Percentiles rank a stretch among this genome's conserved stretches.
Conservation (phyloP, 2,797 vertebrate genomes). For the Chrysolophus pictus region DNA sequence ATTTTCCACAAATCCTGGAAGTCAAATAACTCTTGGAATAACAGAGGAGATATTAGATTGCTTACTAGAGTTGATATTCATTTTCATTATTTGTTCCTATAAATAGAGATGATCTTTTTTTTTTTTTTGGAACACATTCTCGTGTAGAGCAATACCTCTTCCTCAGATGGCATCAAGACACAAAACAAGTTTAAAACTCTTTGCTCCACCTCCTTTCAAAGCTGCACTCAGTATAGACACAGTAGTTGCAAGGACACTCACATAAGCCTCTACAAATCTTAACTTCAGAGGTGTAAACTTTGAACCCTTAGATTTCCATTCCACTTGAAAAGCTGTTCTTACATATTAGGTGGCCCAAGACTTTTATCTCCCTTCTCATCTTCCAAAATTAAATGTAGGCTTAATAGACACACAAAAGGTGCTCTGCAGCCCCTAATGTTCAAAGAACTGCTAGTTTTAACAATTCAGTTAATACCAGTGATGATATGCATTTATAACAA, state of each 20-base stretch:
- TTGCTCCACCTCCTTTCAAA: neutral
- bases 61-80: neutral
- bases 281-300: neutral
- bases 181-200: conserved; percentile 13
- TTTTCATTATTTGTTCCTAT: conserved; percentile 64
- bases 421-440: neutral
- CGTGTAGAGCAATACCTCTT: conserved; percentile 25
- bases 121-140: conserved; percentile 43
- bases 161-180: conserved; percentile 37
- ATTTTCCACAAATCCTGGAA: conserved; percentile 31
- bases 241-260: neutral
- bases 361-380: neutral
- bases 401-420: neutral
- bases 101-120: conserved; percentile 55
- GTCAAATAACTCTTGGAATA: conserved; percentile 27
- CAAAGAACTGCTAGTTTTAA: neutral
- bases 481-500: neutral
- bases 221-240: neutral
- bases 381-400: neutral
- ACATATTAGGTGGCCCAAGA: neutral
- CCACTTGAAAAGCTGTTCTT: neutral
- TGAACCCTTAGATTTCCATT: neutral
- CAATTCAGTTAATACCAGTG: neutral
- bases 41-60: neutral
- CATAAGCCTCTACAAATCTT: neutral